A percentile compares a stretch with the other conserved stretches of the same genome.
Evolutionary conservation across 1,140 invertebrate genomes (phyloP).

Genomic region (Cataglyphis hispanica): DNA sequence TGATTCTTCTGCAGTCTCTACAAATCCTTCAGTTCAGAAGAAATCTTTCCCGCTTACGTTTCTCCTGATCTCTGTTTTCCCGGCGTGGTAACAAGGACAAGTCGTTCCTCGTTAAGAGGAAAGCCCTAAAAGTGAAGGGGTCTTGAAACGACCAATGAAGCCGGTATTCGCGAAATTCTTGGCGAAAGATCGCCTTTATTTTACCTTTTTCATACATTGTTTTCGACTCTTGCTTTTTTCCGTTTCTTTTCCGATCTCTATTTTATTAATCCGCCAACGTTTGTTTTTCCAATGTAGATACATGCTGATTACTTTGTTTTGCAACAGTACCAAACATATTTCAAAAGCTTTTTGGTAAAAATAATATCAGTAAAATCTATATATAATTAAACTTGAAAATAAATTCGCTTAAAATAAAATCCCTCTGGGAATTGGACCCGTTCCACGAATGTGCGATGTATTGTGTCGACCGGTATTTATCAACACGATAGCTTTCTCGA

Average conservation of each 20-base stretch:
- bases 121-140: constrained; percentile 58
- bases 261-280: constrained; percentile 69
- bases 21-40: constrained; percentile 63
- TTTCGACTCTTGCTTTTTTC: constrained; percentile 57
- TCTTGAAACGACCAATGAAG: constrained; percentile 59
- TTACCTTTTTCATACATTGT: constrained; percentile 59
- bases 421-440: neutral
- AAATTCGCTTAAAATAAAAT: neutral
- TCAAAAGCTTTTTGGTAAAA: constrained; percentile 14
- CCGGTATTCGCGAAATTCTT: constrained; percentile 59
- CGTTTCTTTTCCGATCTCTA: constrained; percentile 38
- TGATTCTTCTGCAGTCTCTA: constrained; percentile 62
- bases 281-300: constrained; percentile 9
- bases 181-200: constrained; percentile 51
- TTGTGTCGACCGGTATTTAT: neutral
- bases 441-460: no score
- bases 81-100: constrained; percentile 76
- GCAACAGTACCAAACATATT: constrained; percentile 13
- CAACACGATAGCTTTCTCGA: neutral
- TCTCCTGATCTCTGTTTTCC: constrained; percentile 74
- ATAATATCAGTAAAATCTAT: constrained; percentile 5
- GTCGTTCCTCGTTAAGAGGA: constrained; percentile 76
- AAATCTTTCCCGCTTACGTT: constrained; percentile 61
- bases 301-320: constrained; percentile 19
- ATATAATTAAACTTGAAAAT: constrained; percentile 5